Evolutionary conservation across 1,140 invertebrate species (phyloP).

Genomic region (Plutomurus gul): DNA sequence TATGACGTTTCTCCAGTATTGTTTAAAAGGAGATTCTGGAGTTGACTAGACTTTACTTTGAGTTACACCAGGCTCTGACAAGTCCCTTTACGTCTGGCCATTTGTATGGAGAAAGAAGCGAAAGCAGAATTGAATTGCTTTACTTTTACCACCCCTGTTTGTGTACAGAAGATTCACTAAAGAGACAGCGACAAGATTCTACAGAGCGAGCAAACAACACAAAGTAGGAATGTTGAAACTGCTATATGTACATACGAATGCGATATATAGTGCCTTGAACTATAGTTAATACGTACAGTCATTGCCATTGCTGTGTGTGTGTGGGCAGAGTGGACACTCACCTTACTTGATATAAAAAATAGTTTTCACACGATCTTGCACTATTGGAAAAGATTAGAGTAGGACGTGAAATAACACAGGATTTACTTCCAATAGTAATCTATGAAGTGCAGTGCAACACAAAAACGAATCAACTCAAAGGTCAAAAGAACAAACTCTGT

Average conservation of each 20-base stretch:
- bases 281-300: no score
- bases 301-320: no score
- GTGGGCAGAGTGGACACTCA: no score
- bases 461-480: conserved; percentile 12
- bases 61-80: background rate
- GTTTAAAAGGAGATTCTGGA: no score
- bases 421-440: no score
- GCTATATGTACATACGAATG: background rate
- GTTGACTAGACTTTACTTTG: no score
- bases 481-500: conserved; percentile 27
- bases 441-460: background rate
- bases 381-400: background rate
- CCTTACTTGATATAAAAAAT: no score
- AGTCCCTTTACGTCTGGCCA: background rate
- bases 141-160: no score
- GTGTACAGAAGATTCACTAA: no score
- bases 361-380: background rate
- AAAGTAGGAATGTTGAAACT: background rate
- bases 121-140: conserved; percentile 8
- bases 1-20: no score
- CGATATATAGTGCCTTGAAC: background rate
- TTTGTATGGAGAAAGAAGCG: background rate
- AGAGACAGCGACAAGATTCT: conserved; percentile 8
- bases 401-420: no score
- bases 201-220: background rate